A percentile compares a stretch with the other conserved stretches of the same genome.
These are phyloP conservation scores for Anisognathus igniventris DNA, from an alignment of 2,797 vertebrate genomes.

Conservation along the genomic window DNA sequence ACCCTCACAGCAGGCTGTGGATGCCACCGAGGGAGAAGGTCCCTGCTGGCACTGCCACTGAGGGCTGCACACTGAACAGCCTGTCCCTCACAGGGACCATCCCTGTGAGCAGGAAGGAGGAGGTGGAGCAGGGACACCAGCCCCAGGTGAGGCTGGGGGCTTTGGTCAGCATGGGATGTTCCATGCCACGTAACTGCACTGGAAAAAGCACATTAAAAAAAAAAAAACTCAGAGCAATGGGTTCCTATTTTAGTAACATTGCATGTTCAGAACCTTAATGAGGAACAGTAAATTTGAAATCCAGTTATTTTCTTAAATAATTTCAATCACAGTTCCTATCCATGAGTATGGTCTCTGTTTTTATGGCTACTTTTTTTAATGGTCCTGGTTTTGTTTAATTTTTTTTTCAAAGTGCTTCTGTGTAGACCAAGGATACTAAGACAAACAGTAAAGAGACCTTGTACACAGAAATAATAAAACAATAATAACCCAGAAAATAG, in stretches of 20 bases:
- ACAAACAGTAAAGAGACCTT: neutral
- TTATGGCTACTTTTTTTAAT: neutral
- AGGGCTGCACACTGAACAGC: neutral
- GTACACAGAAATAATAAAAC: neutral
- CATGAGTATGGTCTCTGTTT: neutral
- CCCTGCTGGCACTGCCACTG: neutral
- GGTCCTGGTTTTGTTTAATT: neutral
- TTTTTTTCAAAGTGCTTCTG: neutral
- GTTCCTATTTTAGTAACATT: too few relatives aligned
- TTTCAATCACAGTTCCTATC: neutral
- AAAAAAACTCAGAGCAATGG: too few relatives aligned
- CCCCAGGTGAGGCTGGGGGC: neutral
- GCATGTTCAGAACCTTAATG: neutral
- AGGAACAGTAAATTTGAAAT: constrained; percentile 19
- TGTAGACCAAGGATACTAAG: neutral
- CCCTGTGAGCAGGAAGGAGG: neutral
- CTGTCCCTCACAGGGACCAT: neutral
- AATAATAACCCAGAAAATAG: neutral
- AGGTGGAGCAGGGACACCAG: neutral
- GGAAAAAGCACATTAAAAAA: too few relatives aligned
- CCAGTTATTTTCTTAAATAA: neutral
- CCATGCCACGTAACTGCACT: neutral
- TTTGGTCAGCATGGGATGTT: accelerated
- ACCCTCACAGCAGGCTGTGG: neutral
- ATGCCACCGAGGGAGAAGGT: neutral